phyloP scores from a whole-genome alignment of 2,888 invertebrate species.

The Tachina grossa region DNA sequence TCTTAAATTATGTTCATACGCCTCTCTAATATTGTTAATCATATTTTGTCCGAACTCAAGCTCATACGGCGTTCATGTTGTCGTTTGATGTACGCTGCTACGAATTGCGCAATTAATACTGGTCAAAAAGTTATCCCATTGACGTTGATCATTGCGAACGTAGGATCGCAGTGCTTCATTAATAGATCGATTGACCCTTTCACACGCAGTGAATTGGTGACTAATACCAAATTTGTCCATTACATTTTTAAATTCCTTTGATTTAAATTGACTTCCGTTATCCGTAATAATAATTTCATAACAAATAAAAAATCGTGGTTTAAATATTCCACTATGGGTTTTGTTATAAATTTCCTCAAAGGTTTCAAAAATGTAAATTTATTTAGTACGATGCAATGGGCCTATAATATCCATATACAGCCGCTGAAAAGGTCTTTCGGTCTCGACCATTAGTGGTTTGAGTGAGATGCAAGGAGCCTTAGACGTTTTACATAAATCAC shows the following conservation, averaged over 20 bases:
- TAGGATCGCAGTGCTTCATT: slow-evolving; percentile 15
- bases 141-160: neutral
- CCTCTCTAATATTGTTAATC: slow-evolving; percentile 2
- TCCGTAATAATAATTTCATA: neutral
- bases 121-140: neutral
- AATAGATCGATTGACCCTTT: slow-evolving; percentile 7
- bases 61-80: neutral
- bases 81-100: neutral
- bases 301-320: neutral
- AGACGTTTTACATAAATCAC: too few relatives aligned
- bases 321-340: too few relatives aligned
- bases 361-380: neutral
- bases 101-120: slow-evolving; percentile 14
- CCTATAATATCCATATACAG: slow-evolving; percentile 1
- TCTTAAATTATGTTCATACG: neutral
- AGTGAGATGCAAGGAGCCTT: too few relatives aligned
- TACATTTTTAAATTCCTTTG: neutral
- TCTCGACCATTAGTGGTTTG: too few relatives aligned
- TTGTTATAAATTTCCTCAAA: too few relatives aligned
- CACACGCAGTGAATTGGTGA: neutral
- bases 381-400: neutral
- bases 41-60: slow-evolving; percentile 4
- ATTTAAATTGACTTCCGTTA: slow-evolving; percentile 9
- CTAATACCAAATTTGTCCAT: neutral
- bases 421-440: too few relatives aligned